Evolutionary conservation across 2,888 invertebrate genomes (phyloP).

Genomic region (Dryococelus australis): DNA sequence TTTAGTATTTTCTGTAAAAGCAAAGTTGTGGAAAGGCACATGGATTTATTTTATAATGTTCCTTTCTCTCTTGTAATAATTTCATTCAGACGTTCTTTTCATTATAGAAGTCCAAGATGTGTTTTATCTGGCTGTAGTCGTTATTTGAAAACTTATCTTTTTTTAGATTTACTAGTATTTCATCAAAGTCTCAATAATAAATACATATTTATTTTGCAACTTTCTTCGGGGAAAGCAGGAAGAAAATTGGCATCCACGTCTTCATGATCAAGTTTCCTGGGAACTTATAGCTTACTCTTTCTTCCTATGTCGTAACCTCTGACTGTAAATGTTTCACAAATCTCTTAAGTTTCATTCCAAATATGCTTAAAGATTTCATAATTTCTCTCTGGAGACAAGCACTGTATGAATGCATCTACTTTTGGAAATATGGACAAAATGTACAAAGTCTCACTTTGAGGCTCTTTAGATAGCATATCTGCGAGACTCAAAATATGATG

Average conservation of each 20-base stretch:
- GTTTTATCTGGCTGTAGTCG: background rate
- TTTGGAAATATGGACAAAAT: background rate
- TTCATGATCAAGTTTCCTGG: constrained; percentile 6
- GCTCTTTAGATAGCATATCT: background rate
- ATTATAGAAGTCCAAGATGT: background rate
- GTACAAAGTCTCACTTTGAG: background rate
- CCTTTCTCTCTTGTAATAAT: background rate
- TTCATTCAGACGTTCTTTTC: background rate
- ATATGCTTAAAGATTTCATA: background rate
- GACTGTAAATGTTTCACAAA: background rate
- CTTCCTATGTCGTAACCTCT: background rate
- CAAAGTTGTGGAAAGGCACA: background rate
- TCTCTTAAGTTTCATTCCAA: constrained; percentile 16
- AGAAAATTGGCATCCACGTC: background rate
- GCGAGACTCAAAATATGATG: background rate
- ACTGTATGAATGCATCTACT: constrained; percentile 9
- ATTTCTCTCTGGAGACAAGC: constrained; percentile 1
- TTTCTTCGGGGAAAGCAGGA: background rate
- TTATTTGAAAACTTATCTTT: background rate
- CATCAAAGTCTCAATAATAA: background rate
- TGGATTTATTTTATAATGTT: background rate
- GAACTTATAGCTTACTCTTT: background rate
- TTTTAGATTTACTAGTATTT: constrained; percentile 9
- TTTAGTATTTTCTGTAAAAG: background rate
- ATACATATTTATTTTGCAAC: background rate